Conservation (phyloP, 2,888 invertebrate species). For the Alitta virens region DNA sequence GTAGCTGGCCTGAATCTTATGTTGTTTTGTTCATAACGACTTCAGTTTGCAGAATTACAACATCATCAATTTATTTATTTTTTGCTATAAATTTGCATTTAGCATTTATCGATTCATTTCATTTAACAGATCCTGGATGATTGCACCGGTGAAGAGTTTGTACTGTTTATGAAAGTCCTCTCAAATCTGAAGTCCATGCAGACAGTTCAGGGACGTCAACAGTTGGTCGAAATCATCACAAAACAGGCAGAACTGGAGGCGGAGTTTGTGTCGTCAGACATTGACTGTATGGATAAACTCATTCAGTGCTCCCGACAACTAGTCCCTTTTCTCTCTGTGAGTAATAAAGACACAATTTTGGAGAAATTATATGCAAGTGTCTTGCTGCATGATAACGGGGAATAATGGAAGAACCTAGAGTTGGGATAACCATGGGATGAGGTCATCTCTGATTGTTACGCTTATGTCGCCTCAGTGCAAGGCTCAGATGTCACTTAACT, state of each 20-base stretch:
- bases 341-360: too few species aligned
- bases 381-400: too few species aligned
- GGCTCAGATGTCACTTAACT: too few species aligned
- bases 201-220: slow-evolving; percentile 80
- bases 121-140: slow-evolving; percentile 61
- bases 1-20: too few species aligned
- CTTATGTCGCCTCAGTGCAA: too few species aligned
- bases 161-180: slow-evolving; percentile 81
- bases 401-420: too few species aligned
- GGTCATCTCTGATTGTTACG: too few species aligned
- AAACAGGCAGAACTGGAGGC: slow-evolving; percentile 80
- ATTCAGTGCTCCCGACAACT: slow-evolving; percentile 84
- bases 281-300: slow-evolving; percentile 67
- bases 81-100: not conserved
- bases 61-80: too few species aligned
- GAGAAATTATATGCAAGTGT: too few species aligned
- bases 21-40: too few species aligned
- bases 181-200: slow-evolving; percentile 78
- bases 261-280: slow-evolving; percentile 50
- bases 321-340: slow-evolving; percentile 83
- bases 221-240: slow-evolving; percentile 79
- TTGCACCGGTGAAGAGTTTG: slow-evolving; percentile 88
- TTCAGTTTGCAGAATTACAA: too few species aligned
- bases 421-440: too few species aligned
- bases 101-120: not conserved